phyloP scores from a whole-genome alignment of 2,113 vertebrate species.

The Terrapene triunguis region DNA sequence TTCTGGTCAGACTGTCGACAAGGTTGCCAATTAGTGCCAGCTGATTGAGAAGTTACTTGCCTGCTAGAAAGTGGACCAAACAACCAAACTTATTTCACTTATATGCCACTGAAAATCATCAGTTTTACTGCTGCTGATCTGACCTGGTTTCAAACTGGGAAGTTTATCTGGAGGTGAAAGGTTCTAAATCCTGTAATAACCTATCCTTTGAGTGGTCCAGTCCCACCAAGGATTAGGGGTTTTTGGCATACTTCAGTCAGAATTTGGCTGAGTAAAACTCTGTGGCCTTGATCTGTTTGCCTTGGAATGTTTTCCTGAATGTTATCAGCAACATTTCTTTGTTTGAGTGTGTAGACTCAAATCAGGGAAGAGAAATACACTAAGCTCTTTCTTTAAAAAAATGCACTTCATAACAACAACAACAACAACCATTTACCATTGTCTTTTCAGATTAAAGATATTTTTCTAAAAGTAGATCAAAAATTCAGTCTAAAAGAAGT shows the following conservation, averaged over 20 bases:
- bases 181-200: neutral
- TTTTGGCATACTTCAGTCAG: neutral
- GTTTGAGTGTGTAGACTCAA: conserved; percentile 28
- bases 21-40: too few relatives aligned
- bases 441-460: neutral
- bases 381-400: neutral
- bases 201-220: neutral
- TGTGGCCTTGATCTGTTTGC: neutral
- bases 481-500: neutral
- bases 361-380: neutral
- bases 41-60: too few relatives aligned
- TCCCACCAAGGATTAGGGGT: neutral
- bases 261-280: too few relatives aligned
- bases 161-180: too few relatives aligned
- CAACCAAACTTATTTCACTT: too few relatives aligned
- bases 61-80: too few relatives aligned
- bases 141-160: too few relatives aligned
- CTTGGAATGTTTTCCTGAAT: conserved; percentile 18
- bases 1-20: too few relatives aligned
- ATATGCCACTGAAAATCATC: too few relatives aligned
- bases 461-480: neutral
- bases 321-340: conserved; percentile 30
- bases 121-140: too few relatives aligned
- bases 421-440: neutral
- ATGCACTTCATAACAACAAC: too few relatives aligned